Evolutionary conservation across 2,888 invertebrate species (phyloP).

Genomic region (Agrochola macilenta): DNA sequence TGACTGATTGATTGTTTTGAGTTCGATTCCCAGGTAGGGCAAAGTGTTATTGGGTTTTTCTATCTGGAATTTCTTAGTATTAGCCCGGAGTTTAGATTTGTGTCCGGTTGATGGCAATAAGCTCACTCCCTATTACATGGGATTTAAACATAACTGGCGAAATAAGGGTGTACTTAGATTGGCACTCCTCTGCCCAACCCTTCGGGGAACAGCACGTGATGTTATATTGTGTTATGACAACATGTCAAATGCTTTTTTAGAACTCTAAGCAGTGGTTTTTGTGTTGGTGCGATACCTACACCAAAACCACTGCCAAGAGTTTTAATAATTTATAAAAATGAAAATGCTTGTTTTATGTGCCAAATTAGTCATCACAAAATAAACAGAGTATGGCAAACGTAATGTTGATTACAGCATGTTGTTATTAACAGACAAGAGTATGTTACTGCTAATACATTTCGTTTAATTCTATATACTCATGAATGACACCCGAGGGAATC

Average conservation of each 20-base stretch:
- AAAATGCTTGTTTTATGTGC: background rate
- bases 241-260: background rate
- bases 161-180: too few relatives aligned
- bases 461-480: slow-evolving; percentile 24
- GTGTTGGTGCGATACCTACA: too few relatives aligned
- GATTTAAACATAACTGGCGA: too few relatives aligned
- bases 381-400: background rate
- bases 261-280: background rate
- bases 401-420: slow-evolving; percentile 23
- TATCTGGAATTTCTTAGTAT: too few relatives aligned
- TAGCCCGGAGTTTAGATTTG: too few relatives aligned
- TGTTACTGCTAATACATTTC: slow-evolving; percentile 43
- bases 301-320: too few relatives aligned
- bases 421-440: background rate
- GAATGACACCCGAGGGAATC: slow-evolving; percentile 40
- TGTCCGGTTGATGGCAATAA: too few relatives aligned
- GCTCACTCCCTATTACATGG: too few relatives aligned
- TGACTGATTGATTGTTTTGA: background rate
- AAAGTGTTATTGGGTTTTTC: background rate
- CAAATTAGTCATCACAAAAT: slow-evolving; percentile 1
- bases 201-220: background rate
- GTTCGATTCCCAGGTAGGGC: background rate
- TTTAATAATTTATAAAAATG: too few relatives aligned
- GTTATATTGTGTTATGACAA: background rate
- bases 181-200: too few relatives aligned